These are phyloP conservation scores for Xiphophorus maculatus DNA, from an alignment of 2,113 vertebrate genomes.

Conservation along the genomic window DNA sequence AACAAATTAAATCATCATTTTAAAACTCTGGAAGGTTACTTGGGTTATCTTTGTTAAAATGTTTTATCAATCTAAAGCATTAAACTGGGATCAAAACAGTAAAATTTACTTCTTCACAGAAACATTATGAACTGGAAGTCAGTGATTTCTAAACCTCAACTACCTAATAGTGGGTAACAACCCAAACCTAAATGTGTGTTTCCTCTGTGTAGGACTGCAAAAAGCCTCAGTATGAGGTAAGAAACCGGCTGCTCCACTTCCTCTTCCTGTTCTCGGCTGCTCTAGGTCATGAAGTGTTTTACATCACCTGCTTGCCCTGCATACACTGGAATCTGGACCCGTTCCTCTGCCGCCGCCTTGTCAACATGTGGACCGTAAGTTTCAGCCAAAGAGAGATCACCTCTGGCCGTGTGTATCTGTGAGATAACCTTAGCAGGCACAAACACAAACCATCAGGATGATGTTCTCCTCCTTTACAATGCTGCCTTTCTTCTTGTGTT, in stretches of 20 bases:
- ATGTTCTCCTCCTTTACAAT: constrained; percentile 47
- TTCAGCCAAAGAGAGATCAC: background rate
- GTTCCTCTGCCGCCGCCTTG: constrained; percentile 88
- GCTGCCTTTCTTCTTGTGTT: constrained; percentile 51
- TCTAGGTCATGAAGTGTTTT: constrained; percentile 92
- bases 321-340: constrained; percentile 92
- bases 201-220: constrained; percentile 57
- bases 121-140: too few relatives aligned
- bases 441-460: background rate
- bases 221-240: constrained; percentile 84
- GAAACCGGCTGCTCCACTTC: constrained; percentile 88
- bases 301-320: constrained; percentile 93
- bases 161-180: too few relatives aligned
- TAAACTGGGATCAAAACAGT: too few relatives aligned
- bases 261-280: constrained; percentile 89
- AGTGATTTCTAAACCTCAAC: too few relatives aligned
- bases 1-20: too few relatives aligned
- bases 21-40: too few relatives aligned
- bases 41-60: too few relatives aligned
- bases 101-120: too few relatives aligned
- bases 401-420: constrained; percentile 4
- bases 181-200: background rate
- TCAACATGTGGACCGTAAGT: constrained; percentile 87
- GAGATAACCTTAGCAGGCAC: background rate
- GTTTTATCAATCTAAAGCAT: too few relatives aligned